phyloP scores from a whole-genome alignment of 2,888 invertebrate genomes.

The Dione juno region DNA sequence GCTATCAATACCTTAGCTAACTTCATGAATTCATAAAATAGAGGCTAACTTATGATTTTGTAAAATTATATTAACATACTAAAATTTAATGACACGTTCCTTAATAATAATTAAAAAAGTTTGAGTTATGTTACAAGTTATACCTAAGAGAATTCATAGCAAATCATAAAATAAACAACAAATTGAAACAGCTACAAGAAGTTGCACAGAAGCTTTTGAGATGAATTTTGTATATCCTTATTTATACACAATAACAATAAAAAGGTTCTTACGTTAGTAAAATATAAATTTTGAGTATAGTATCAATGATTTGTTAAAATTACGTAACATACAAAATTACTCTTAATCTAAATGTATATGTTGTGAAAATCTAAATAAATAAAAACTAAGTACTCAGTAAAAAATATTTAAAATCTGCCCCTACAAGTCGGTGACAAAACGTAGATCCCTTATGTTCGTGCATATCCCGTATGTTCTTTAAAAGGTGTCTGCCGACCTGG shows the following conservation, averaged over 20 bases:
- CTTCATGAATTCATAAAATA: too few relatives aligned
- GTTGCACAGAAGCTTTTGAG: not conserved
- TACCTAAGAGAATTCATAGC: not conserved
- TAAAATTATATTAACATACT: too few relatives aligned
- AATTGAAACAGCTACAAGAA: not conserved
- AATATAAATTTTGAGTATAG: too few relatives aligned
- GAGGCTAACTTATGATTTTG: too few relatives aligned
- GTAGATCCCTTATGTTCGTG: conserved; percentile 22
- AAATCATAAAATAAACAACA: not conserved
- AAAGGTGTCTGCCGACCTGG: conserved; percentile 31
- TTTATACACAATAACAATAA: not conserved
- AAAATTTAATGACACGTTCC: too few relatives aligned
- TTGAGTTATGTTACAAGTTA: not conserved
- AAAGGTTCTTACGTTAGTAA: not conserved
- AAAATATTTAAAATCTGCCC: not conserved
- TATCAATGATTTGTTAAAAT: not conserved
- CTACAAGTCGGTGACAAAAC: not conserved
- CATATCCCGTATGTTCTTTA: conserved; percentile 16
- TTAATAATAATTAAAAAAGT: not conserved
- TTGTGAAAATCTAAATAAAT: too few relatives aligned
- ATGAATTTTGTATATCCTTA: not conserved
- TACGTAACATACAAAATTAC: too few relatives aligned
- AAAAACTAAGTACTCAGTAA: not conserved
- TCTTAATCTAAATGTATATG: too few relatives aligned
- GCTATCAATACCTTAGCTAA: too few relatives aligned